Conservation (phyloP, 2,797 vertebrate species). For the Loris lydekkerianus region DNA sequence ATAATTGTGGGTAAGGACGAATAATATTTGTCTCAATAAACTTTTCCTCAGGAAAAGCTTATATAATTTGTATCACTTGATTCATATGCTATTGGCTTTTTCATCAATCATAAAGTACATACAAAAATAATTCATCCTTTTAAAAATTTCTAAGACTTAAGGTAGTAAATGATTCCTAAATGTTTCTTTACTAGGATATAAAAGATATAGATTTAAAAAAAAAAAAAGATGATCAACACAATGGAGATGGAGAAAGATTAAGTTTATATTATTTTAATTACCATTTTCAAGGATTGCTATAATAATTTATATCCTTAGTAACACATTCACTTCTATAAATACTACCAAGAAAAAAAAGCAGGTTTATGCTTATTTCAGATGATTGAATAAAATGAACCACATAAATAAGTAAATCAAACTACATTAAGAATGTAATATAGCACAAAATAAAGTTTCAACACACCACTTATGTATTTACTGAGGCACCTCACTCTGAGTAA, state of each 20-base stretch:
- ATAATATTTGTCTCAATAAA: conserved; percentile 29
- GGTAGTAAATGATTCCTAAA: conserved; percentile 14
- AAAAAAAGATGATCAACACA: background rate
- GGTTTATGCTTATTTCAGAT: conserved; percentile 56
- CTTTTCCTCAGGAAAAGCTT: background rate
- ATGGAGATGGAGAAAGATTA: background rate
- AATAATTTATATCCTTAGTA: conserved; percentile 21
- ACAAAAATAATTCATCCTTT: conserved; percentile 1
- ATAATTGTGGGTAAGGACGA: background rate
- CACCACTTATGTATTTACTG: conserved; percentile 9
- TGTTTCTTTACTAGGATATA: conserved; percentile 42
- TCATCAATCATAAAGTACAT: conserved; percentile 23
- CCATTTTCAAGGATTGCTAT: background rate
- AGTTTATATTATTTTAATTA: background rate
- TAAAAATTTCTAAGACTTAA: conserved; percentile 58
- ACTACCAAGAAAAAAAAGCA: background rate
- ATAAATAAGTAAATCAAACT: background rate
- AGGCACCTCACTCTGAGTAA: background rate
- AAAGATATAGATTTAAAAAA: background rate
- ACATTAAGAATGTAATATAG: background rate
- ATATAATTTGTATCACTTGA: background rate
- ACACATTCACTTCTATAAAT: conserved; percentile 23
- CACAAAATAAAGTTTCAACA: background rate
- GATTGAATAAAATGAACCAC: conserved; percentile 2
- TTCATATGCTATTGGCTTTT: background rate